These are phyloP conservation scores for Megaleporinus macrocephalus DNA, from an alignment of 2,113 vertebrate species.

Conservation along the genomic window DNA sequence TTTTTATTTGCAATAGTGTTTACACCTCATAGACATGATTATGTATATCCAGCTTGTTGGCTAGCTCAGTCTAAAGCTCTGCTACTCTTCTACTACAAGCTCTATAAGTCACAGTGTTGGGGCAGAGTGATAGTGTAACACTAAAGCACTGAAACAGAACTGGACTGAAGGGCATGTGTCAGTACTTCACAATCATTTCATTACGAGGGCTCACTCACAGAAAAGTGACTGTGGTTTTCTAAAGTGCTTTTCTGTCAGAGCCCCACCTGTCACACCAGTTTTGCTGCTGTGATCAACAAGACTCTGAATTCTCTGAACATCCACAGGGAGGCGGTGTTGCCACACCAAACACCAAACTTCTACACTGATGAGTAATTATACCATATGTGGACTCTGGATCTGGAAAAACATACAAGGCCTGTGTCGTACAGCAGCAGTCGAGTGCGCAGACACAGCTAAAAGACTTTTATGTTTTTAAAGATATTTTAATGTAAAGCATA, in stretches of 20 bases:
- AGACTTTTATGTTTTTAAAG: not conserved
- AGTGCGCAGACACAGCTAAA: not conserved
- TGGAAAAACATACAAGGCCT: not conserved
- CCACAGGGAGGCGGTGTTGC: slow-evolving; percentile 50
- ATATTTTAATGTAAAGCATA: too few relatives aligned
- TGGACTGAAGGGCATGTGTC: not conserved
- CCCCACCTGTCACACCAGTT: not conserved
- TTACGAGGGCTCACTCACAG: not conserved
- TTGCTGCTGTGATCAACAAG: not conserved
- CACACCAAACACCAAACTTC: not conserved
- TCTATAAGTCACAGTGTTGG: too few relatives aligned
- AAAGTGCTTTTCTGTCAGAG: not conserved
- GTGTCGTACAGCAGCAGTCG: not conserved
- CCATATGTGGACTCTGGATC: not conserved
- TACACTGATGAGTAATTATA: not conserved
- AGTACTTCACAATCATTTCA: not conserved
- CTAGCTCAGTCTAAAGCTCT: too few relatives aligned
- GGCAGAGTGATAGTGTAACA: not conserved
- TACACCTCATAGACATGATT: too few relatives aligned
- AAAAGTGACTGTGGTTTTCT: too few relatives aligned
- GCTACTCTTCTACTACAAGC: too few relatives aligned
- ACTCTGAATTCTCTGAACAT: not conserved
- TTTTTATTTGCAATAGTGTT: too few relatives aligned
- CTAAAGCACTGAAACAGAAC: not conserved
- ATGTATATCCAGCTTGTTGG: too few relatives aligned